Evolutionary conservation across 2,113 vertebrate genomes (phyloP).

Genomic region (Bolborhynchus lineola): DNA sequence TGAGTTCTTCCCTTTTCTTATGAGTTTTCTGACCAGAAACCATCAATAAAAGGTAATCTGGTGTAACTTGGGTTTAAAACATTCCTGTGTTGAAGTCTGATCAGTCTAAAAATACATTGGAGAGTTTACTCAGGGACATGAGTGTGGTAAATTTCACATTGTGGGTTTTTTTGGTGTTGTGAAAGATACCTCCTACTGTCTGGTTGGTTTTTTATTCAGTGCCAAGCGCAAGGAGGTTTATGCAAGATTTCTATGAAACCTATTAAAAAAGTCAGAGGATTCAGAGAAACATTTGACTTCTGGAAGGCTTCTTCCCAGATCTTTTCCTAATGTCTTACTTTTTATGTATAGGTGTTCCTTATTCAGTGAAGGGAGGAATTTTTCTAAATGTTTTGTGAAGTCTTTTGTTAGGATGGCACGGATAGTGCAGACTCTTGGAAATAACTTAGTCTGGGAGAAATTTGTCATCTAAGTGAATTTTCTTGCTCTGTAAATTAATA

Average conservation of each 20-base stretch:
- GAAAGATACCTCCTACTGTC: background rate
- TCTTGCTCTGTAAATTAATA: background rate
- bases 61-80: background rate
- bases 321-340: background rate
- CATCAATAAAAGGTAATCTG: background rate
- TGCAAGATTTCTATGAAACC: background rate
- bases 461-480: background rate
- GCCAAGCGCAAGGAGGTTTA: background rate
- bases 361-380: background rate
- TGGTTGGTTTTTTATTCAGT: background rate
- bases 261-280: background rate
- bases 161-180: background rate
- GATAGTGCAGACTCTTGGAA: background rate
- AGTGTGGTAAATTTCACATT: background rate
- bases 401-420: background rate
- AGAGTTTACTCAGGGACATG: background rate
- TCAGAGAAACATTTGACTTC: background rate
- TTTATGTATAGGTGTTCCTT: background rate
- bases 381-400: background rate
- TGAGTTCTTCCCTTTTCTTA: background rate
- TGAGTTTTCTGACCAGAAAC: background rate
- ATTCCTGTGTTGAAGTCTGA: background rate
- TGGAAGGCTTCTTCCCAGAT: background rate
- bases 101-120: background rate
- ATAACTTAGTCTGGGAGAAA: background rate